Percentiles rank a stretch among this genome's conserved stretches.
Conservation (phyloP, 2,113 vertebrate genomes). For the Leptobrachium leishanense region DNA sequence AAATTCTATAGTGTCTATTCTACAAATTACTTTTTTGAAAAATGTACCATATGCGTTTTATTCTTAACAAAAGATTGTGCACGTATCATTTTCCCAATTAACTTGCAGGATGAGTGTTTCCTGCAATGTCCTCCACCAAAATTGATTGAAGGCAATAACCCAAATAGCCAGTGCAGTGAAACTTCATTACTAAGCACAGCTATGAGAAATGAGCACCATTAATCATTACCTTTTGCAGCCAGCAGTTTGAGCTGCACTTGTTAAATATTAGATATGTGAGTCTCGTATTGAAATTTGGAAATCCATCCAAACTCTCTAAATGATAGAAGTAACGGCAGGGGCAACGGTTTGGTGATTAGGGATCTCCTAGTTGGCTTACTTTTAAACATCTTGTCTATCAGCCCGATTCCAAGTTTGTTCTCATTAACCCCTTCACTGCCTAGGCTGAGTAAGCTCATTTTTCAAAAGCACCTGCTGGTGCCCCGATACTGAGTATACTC, state of each 20-base stretch:
- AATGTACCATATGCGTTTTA: too few species aligned
- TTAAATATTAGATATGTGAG: conserved; percentile 40
- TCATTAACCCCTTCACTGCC: too few species aligned
- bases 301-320: background rate
- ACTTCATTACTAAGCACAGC: conserved; percentile 38
- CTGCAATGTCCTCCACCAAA: conserved; percentile 4
- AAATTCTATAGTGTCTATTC: too few species aligned
- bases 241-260: background rate
- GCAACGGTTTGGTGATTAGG: too few species aligned
- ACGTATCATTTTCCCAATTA: background rate
- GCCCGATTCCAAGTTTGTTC: too few species aligned
- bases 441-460: too few species aligned
- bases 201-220: conserved; percentile 29
- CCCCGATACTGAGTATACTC: too few species aligned
- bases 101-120: background rate
- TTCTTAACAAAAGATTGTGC: background rate
- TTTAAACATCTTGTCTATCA: too few species aligned
- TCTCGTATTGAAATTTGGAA: background rate
- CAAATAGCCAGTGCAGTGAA: conserved; percentile 17
- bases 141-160: conserved; percentile 29
- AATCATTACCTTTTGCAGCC: conserved; percentile 18
- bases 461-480: too few species aligned
- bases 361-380: too few species aligned
- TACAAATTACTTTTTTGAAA: too few species aligned
- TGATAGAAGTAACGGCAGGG: background rate